Percentiles rank a stretch among this genome's conserved stretches.
phyloP scores from a whole-genome alignment of 2,888 invertebrate genomes.

The Omphaloscelis lunosa region DNA sequence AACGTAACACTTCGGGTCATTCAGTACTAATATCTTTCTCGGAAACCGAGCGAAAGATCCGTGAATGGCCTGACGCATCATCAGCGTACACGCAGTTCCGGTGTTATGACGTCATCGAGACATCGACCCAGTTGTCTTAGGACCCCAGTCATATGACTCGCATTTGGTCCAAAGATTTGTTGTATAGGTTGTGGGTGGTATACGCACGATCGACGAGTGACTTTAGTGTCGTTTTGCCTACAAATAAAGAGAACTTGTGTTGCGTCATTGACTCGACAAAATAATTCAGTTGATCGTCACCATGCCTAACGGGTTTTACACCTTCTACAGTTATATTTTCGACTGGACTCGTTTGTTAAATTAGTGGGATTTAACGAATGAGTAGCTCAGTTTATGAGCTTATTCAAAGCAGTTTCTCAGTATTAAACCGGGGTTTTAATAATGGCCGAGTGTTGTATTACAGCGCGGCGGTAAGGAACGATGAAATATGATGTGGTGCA shows the following conservation, averaged over 20 bases:
- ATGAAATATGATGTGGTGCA: conserved; percentile 58
- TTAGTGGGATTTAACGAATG: conserved; percentile 51
- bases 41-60: conserved; percentile 68
- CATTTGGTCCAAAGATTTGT: conserved; percentile 24
- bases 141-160: conserved; percentile 12
- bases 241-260: conserved; percentile 13
- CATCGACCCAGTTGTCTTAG: conserved; percentile 54
- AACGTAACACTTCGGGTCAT: conserved; percentile 50
- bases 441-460: conserved; percentile 60
- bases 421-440: conserved; percentile 42
- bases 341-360: conserved; percentile 41
- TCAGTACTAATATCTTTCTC: conserved; percentile 58
- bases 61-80: conserved; percentile 70
- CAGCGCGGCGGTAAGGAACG: conserved; percentile 37
- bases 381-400: conserved; percentile 48
- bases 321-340: conserved; percentile 46
- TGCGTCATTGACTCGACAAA: conserved; percentile 22
- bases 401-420: conserved; percentile 50
- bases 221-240: conserved; percentile 27
- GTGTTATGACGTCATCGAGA: conserved; percentile 67
- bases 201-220: conserved; percentile 8
- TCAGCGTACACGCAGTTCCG: conserved; percentile 65
- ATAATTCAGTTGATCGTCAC: conserved; percentile 7
- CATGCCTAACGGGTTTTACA: conserved; percentile 44
- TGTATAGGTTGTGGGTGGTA: neutral